Base-by-base conservation (phyloP, 2,888 invertebrate species). In the Drosophila imparisetae region DNA sequence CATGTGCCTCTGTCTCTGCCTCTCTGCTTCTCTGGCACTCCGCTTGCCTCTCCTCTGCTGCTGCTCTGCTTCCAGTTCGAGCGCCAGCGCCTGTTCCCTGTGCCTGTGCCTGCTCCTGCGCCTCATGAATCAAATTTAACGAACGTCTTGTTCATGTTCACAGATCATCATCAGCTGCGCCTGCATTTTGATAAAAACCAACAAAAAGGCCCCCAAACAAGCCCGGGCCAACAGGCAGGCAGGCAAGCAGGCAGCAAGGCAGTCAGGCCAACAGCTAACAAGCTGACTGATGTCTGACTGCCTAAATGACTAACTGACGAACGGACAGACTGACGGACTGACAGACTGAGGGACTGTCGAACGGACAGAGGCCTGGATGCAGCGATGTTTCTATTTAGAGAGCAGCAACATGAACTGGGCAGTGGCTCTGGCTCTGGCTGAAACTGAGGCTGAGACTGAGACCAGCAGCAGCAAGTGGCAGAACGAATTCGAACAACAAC, bases 71-170 rank as follows among this genome's bases (percentile, higher is more conserved):
- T 29, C 30, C 15, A 21, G 54, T 18, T 32, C 27, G 40, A 60
- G 75, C 61, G 50, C 45, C 65, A 67, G 65, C 60, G 65, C 54
- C 67, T 15, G 45, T 21, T 13, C 21, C 21, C 45, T 24, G 21
- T 45, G 42, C 42, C 42, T 53, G 65, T 60, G 71, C 65, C 78
- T 54, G 73, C 78, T 74, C 70, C 84, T 64, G 78, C 78, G 84
- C 82, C 81, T 91, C 92, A 92, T 92, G 92, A 92, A 92, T 92
- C 92, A 92, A 92, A 92, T 92, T 92, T 92, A 92, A 92, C 92
- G 92, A 92, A 92, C 91, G 91, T 91, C 91, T 90, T 91, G 91
- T 91, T 88, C 91, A 91, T 90, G 89, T 88, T 83, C 84, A 90
- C 89, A 87, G 90, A 89, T 89, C 89, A 89, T 89, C 90, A 89